phyloP scores from a whole-genome alignment of 2,888 invertebrate genomes.

The Hoplodrina blanda region DNA sequence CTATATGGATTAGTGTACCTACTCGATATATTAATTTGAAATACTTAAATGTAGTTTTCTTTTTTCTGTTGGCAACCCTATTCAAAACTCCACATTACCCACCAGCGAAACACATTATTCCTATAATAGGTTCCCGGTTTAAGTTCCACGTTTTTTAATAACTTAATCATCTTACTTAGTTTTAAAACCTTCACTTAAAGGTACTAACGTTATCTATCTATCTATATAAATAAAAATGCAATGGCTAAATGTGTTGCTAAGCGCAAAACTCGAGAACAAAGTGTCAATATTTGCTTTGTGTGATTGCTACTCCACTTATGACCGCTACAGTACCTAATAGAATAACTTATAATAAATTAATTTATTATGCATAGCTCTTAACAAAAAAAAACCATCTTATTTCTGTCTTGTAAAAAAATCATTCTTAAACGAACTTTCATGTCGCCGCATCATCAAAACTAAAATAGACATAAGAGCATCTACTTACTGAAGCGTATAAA shows the following conservation, averaged over 20 bases:
- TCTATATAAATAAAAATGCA: too few species aligned
- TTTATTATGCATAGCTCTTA: neutral
- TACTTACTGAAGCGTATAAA: conserved; percentile 31
- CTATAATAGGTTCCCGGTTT: conserved; percentile 41
- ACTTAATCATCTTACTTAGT: conserved; percentile 54
- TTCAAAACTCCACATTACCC: conserved; percentile 21
- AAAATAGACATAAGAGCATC: conserved; percentile 12
- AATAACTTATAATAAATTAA: conserved; percentile 23
- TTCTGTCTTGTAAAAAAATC: neutral
- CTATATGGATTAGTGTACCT: neutral
- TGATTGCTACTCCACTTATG: too few species aligned
- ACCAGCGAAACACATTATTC: conserved; percentile 31
- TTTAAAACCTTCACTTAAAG: conserved; percentile 35
- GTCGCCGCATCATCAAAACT: neutral
- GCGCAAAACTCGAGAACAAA: too few species aligned
- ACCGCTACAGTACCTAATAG: neutral
- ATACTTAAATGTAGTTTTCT: neutral
- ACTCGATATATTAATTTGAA: neutral
- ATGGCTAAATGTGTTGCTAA: too few species aligned
- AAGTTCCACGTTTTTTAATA: conserved; percentile 48
- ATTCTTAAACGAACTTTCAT: neutral
- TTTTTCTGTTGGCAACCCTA: conserved; percentile 48
- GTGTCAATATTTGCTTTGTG: too few species aligned
- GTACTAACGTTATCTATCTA: too few species aligned
- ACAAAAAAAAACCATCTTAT: too few species aligned